Evolutionary conservation across 2,113 vertebrate genomes (phyloP), one percentile per base, ranked within the genome.

Genomic region (Patagioenas fasciata): DNA sequence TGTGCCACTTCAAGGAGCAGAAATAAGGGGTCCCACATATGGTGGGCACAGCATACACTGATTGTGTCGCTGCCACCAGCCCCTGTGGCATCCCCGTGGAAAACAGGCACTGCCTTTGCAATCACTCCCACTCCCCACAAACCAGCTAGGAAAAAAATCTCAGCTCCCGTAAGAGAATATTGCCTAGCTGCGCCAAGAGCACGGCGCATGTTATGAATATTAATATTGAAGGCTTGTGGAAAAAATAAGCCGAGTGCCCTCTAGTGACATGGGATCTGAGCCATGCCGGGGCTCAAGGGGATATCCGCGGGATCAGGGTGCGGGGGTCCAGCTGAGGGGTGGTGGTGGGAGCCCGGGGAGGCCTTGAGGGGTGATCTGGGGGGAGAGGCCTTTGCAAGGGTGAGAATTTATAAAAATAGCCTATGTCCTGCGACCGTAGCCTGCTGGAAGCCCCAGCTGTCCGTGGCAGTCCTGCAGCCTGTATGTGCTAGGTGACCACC

Each of bases 231-330:
- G 40, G 19, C 56, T 74, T 11, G 26, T 28, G 88, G 60, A 91
- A 58, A 94, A 90, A 95, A 72, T 40, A 92, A 88, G 80, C 85
- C 3, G 97, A 96, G 94, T 96, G 97, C 97, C 97, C 97, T 97
- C 97, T 97, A 97, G 96, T 91, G 96, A 80, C 48, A 17, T 0
- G 4, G 56, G 24, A 26, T 2, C 36, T 1, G 2, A 54, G 77
- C 77, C 17, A 4, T 23, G 79, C 57, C 4, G 7, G 47, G 26
- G 31, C 11, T 23, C n/a, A 24, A 0, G 7, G 29, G 54, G 29
- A 32, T 6, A 29, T 4, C 2, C 0, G 21, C 3, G 54, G 25
- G 1, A 10, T n/a, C 2, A 2, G 50, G 57, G 15, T 0, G 0
- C 0, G 0, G 25, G 32, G 6, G 4, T 40, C 48, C 7, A 38